These are phyloP conservation scores for Odocoileus virginianus DNA, from an alignment of 2,113 vertebrate species.

Conservation along the genomic window DNA sequence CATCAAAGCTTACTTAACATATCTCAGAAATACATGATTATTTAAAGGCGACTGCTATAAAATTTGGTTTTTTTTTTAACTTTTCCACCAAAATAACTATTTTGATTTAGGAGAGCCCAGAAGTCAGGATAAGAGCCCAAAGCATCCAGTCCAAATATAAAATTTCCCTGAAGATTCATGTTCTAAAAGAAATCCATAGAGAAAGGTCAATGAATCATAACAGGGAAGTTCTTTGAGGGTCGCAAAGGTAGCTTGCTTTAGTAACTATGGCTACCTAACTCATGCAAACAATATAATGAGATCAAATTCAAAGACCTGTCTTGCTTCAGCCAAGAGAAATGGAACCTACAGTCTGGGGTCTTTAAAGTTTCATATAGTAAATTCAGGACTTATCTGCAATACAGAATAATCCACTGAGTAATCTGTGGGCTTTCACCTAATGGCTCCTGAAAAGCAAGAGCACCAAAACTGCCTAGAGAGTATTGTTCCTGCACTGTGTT, in stretches of 20 bases:
- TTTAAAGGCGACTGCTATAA: not conserved
- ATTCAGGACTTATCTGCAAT: not conserved
- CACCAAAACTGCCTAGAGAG: not conserved
- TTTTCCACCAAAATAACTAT: conserved; percentile 34
- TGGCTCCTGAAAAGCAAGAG: not conserved
- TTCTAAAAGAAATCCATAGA: conserved; percentile 23
- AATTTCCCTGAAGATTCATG: not conserved
- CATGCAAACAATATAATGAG: not conserved
- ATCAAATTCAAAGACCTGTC: not conserved
- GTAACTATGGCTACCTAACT: not conserved
- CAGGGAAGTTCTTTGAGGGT: not conserved
- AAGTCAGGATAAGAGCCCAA: not conserved
- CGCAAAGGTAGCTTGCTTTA: not conserved
- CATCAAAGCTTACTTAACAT: conserved; percentile 17
- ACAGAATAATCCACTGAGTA: not conserved
- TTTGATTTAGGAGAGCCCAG: not conserved
- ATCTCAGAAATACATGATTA: not conserved
- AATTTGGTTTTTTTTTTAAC: not conserved
- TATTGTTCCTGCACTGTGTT: not conserved
- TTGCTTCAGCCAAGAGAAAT: conserved; percentile 6
- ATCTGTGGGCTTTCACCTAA: not conserved
- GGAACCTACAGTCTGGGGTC: not conserved
- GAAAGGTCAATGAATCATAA: conserved; percentile 12
- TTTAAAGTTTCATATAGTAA: conserved; percentile 11
- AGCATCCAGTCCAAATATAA: not conserved